These are phyloP conservation scores for Hylia prasina DNA, from an alignment of 2,113 vertebrate genomes.

Conservation along the genomic window DNA sequence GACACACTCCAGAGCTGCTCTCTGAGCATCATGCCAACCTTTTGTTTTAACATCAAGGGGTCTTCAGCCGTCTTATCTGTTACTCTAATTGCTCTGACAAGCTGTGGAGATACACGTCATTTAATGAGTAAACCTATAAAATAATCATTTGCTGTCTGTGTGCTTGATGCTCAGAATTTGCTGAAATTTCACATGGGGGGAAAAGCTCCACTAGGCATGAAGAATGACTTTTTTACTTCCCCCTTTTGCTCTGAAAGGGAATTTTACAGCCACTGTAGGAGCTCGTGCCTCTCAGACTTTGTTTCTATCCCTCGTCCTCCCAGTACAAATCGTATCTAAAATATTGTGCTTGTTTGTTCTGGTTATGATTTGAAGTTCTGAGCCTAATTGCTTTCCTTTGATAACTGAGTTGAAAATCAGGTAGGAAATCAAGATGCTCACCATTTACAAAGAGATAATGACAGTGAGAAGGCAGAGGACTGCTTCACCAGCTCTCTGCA, in stretches of 20 bases:
- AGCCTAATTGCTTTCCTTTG: neutral
- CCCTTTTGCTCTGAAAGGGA: neutral
- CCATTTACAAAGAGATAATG: neutral
- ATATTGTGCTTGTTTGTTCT: neutral
- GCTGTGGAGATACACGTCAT: neutral
- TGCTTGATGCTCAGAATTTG: neutral
- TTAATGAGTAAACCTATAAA: slow-evolving; percentile 36
- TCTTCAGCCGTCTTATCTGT: slow-evolving; percentile 42
- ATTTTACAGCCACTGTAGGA: neutral
- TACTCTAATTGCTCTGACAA: slow-evolving; percentile 6
- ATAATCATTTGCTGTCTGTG: slow-evolving; percentile 11
- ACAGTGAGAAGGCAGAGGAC: neutral
- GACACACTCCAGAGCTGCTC: neutral
- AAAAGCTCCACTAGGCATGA: neutral
- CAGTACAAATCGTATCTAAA: neutral
- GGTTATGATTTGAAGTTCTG: neutral
- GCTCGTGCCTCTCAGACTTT: neutral
- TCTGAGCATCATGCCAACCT: neutral
- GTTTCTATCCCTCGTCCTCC: neutral
- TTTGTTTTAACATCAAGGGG: slow-evolving; percentile 9
- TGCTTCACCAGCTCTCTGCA: neutral
- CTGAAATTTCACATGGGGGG: neutral
- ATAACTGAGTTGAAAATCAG: neutral
- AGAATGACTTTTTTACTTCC: neutral
- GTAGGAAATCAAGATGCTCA: neutral